Evolutionary conservation across 2,797 vertebrate genomes (phyloP).

Genomic region (Chloroceryle inda): DNA sequence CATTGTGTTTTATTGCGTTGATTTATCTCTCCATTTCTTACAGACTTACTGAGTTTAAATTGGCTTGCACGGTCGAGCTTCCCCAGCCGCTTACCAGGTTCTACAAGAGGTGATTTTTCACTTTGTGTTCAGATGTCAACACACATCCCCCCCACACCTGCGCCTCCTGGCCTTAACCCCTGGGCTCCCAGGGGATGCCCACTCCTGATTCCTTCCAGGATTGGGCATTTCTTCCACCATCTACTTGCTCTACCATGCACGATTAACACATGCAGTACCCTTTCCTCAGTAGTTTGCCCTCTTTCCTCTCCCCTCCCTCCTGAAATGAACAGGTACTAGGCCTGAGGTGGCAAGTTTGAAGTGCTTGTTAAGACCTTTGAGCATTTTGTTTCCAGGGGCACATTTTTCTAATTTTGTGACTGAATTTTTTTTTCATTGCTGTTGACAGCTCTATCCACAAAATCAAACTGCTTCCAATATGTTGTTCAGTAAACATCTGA

Average conservation of each 20-base stretch:
- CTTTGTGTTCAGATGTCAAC: background rate
- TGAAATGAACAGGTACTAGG: background rate
- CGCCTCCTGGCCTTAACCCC: background rate
- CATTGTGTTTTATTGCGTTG: background rate
- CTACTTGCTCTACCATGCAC: background rate
- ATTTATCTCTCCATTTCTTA: constrained; percentile 50
- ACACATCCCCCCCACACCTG: background rate
- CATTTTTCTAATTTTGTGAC: constrained; percentile 17
- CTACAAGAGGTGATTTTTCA: constrained; percentile 51
- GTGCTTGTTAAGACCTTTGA: background rate
- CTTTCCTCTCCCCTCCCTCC: background rate
- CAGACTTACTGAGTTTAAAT: constrained; percentile 9
- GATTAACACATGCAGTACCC: background rate
- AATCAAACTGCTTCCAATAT: background rate
- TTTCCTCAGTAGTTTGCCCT: background rate
- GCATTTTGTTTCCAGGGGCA: constrained; percentile 20
- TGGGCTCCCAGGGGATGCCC: background rate
- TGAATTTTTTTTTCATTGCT: background rate
- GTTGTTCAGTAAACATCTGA: background rate
- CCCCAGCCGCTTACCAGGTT: background rate
- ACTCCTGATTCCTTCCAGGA: background rate
- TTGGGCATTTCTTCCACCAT: background rate
- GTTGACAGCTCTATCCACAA: background rate
- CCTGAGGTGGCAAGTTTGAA: background rate
- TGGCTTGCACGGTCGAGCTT: background rate